These are phyloP conservation scores for Cantharis nigra DNA, from an alignment of 2,888 invertebrate species.

Conservation along the genomic window DNA sequence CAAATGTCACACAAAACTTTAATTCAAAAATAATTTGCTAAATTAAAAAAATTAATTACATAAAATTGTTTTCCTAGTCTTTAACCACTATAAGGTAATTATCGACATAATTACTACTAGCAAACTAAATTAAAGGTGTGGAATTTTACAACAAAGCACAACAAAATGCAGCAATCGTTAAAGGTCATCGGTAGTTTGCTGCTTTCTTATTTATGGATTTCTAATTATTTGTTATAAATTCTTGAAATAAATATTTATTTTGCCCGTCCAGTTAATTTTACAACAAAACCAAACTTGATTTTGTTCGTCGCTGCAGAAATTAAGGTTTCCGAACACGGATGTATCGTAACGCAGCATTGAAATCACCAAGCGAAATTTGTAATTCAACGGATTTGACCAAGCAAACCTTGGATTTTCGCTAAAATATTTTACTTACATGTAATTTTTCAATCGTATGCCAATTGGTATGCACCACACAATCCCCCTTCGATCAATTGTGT, in stretches of 20 bases:
- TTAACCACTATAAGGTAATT: not conserved
- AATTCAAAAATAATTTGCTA: not conserved
- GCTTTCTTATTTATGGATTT: constrained; percentile 3
- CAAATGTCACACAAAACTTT: not conserved
- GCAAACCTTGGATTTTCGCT: constrained; percentile 1
- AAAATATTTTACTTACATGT: constrained; percentile 15
- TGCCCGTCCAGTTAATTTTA: not conserved
- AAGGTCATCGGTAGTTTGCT: constrained; percentile 1
- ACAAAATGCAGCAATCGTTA: constrained; percentile 3
- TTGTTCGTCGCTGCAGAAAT: not conserved
- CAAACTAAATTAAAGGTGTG: not conserved
- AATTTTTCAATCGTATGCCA: not conserved
- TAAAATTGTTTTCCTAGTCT: not conserved
- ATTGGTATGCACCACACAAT: not conserved
- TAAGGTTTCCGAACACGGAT: constrained; percentile 8
- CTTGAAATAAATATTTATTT: not conserved
- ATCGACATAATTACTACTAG: not conserved
- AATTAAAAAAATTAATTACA: not conserved
- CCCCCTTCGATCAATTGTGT: not conserved
- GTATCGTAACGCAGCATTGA: constrained; percentile 23
- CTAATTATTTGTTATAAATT: not conserved
- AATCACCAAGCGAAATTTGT: constrained; percentile 13
- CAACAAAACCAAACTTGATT: not conserved
- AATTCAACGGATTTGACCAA: constrained; percentile 5
- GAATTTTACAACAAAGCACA: constrained; percentile 1